A percentile compares a stretch with the other conserved stretches of the same genome.
Evolutionary conservation across 2,113 vertebrate species (phyloP).

Genomic region (Apistogramma diplotaenia): DNA sequence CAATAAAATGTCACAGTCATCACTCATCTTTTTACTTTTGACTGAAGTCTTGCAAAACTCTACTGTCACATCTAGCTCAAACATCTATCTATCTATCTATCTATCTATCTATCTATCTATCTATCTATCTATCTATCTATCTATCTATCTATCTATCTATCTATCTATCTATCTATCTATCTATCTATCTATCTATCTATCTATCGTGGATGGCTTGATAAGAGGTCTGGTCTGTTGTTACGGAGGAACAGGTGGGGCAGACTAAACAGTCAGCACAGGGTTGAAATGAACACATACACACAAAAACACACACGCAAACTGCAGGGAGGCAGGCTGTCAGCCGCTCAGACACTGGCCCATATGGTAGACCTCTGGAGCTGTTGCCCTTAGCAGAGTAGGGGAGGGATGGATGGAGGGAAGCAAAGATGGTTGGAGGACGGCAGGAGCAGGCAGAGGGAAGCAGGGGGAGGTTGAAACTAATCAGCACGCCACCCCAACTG

Average conservation of each 20-base stretch:
- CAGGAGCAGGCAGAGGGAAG: slow-evolving; percentile 26
- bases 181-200: slow-evolving; percentile 21
- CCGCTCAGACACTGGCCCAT: slow-evolving; percentile 71
- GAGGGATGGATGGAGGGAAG: slow-evolving; percentile 41
- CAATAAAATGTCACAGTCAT: not conserved
- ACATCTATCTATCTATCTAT: slow-evolving; percentile 4
- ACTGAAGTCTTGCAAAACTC: not conserved
- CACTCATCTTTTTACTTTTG: not conserved
- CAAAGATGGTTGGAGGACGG: slow-evolving; percentile 49
- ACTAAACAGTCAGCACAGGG: slow-evolving; percentile 57
- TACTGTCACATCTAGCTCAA: slow-evolving; percentile 2
- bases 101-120: slow-evolving; percentile 32
- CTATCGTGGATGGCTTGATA: slow-evolving; percentile 20
- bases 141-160: not conserved
- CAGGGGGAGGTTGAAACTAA: slow-evolving; percentile 62
- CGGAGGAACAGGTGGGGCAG: slow-evolving; percentile 67
- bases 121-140: slow-evolving; percentile 20
- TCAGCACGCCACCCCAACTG: slow-evolving; percentile 75
- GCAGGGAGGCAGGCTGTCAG: slow-evolving; percentile 54
- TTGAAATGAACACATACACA: slow-evolving; percentile 25
- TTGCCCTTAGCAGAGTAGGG: slow-evolving; percentile 57
- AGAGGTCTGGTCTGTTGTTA: slow-evolving; percentile 59
- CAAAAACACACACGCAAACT: slow-evolving; percentile 46
- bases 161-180: slow-evolving; percentile 26
- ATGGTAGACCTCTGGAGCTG: slow-evolving; percentile 74